These are phyloP conservation scores for Zaprionus ghesquierei DNA, from an alignment of 1,140 invertebrate species.

Conservation along the genomic window DNA sequence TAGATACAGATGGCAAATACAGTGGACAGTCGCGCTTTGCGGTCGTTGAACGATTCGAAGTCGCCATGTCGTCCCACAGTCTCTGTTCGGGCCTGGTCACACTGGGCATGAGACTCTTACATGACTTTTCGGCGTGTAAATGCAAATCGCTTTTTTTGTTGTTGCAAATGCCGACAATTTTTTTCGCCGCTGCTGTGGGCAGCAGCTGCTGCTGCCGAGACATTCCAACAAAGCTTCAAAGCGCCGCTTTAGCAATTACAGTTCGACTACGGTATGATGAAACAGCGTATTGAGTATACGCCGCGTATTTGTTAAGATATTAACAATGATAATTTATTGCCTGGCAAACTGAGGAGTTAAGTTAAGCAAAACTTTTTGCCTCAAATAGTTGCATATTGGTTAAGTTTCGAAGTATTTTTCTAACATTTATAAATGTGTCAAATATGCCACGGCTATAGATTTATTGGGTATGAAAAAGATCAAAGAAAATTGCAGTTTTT, in stretches of 20 bases:
- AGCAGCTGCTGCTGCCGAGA: slow-evolving; percentile 2
- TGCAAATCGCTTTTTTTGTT: slow-evolving; percentile 50
- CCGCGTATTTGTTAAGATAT: background rate
- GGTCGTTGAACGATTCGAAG: slow-evolving; percentile 29
- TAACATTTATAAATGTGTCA: too few relatives aligned
- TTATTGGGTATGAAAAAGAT: too few relatives aligned
- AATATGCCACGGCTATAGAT: too few relatives aligned
- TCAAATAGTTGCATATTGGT: too few relatives aligned
- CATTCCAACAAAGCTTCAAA: slow-evolving; percentile 24
- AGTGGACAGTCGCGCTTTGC: background rate
- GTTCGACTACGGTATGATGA: slow-evolving; percentile 19
- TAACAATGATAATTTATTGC: background rate
- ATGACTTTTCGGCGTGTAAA: slow-evolving; percentile 72
- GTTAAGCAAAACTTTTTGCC: background rate
- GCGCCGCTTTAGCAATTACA: slow-evolving; percentile 36
- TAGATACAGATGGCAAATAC: background rate
- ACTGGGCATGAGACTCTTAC: slow-evolving; percentile 58
- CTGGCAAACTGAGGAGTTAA: background rate
- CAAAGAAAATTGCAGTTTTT: too few relatives aligned
- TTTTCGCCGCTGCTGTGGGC: slow-evolving; percentile 34
- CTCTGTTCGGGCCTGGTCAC: slow-evolving; percentile 23
- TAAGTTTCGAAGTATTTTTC: background rate
- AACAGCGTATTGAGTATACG: background rate
- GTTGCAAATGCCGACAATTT: slow-evolving; percentile 44
- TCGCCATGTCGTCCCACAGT: slow-evolving; percentile 46